These are phyloP conservation scores for Allygus modestus DNA, from an alignment of 2,888 invertebrate species.

Conservation along the genomic window DNA sequence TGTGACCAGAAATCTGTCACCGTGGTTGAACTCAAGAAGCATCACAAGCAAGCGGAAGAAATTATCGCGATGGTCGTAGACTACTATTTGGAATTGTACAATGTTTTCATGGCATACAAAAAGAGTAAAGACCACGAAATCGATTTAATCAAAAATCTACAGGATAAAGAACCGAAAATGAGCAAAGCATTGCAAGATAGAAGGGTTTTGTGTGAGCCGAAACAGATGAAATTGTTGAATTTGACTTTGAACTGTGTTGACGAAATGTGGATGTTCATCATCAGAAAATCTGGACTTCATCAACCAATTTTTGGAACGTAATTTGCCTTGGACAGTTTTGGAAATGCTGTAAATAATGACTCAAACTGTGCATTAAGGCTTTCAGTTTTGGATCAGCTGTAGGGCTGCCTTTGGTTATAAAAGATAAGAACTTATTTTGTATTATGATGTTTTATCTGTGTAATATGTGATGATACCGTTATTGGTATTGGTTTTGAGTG, in stretches of 20 bases:
- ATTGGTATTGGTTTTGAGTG: too few relatives aligned
- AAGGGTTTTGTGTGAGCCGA: neutral
- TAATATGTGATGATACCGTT: too few relatives aligned
- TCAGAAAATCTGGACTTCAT: slow-evolving; percentile 36
- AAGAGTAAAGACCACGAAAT: slow-evolving; percentile 40
- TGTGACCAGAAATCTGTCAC: slow-evolving; percentile 9
- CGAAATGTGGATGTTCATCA: slow-evolving; percentile 50
- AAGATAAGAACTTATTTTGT: too few relatives aligned
- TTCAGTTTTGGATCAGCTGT: too few relatives aligned
- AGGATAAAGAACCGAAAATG: slow-evolving; percentile 31
- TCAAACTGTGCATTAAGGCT: too few relatives aligned
- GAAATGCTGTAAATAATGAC: too few relatives aligned
- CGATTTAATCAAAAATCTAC: slow-evolving; percentile 21
- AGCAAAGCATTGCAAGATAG: slow-evolving; percentile 24
- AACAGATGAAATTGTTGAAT: slow-evolving; percentile 37
- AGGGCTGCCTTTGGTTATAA: too few relatives aligned
- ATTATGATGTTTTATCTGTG: too few relatives aligned
- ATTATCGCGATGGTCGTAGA: slow-evolving; percentile 7
- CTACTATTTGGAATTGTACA: slow-evolving; percentile 43
- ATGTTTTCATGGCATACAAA: slow-evolving; percentile 3
- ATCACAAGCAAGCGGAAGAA: slow-evolving; percentile 7
- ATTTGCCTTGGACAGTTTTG: neutral
- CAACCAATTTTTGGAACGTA: slow-evolving; percentile 9
- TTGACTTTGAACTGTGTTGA: slow-evolving; percentile 42
- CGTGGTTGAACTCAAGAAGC: neutral